Evolutionary conservation across 2,888 invertebrate genomes (phyloP).

Genomic region (Lasioglossum figueresi): DNA sequence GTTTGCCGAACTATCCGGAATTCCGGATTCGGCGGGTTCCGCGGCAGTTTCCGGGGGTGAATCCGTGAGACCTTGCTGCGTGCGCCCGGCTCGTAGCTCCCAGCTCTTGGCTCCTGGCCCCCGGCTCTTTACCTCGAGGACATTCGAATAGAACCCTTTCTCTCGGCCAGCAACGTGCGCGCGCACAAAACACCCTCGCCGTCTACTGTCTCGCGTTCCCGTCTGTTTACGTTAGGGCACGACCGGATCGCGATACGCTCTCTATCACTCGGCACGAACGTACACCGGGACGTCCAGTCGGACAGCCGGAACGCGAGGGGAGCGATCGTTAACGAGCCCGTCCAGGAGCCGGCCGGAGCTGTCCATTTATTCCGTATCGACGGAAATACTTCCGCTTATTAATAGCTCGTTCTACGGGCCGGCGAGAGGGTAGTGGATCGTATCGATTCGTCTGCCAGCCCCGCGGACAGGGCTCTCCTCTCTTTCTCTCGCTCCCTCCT

Average conservation of each 20-base stretch:
- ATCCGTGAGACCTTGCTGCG: not conserved
- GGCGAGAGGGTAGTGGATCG: slow-evolving; percentile 30
- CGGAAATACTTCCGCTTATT: slow-evolving; percentile 41
- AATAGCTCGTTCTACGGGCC: slow-evolving; percentile 28
- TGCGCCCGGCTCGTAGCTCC: not conserved
- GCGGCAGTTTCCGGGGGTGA: not conserved
- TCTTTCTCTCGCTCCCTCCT: not conserved
- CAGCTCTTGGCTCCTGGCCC: not conserved
- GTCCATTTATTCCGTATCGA: slow-evolving; percentile 33
- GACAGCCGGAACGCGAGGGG: not conserved
- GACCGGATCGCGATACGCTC: not conserved
- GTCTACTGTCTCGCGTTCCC: not conserved
- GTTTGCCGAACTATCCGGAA: slow-evolving; percentile 55
- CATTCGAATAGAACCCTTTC: not conserved
- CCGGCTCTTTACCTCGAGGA: not conserved
- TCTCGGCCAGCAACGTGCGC: not conserved
- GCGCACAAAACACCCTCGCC: not conserved
- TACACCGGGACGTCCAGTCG: not conserved
- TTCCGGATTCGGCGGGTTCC: slow-evolving; percentile 51
- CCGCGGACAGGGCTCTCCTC: not conserved
- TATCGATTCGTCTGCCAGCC: slow-evolving; percentile 53
- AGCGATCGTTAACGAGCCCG: slow-evolving; percentile 29
- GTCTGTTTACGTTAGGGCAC: slow-evolving; percentile 45
- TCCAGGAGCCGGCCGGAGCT: not conserved
- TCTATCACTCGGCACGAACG: not conserved